phyloP scores from a whole-genome alignment of 1,140 invertebrate genomes.

The Panagrolaimus sp. region DNA sequence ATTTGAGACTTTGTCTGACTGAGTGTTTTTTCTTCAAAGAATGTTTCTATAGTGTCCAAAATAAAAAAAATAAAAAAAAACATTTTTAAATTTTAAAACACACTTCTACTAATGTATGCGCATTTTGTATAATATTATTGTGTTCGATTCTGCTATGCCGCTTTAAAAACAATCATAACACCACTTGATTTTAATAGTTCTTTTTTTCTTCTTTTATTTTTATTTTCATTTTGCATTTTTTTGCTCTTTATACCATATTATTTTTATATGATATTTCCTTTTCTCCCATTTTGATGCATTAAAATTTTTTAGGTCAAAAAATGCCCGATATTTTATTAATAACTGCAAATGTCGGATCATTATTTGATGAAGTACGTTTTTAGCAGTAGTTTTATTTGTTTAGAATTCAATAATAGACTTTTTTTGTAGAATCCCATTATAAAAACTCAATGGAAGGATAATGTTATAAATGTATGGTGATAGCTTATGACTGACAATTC shows the following conservation, averaged over 20 bases:
- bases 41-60: slow-evolving; percentile 5
- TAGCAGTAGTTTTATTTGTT: not conserved
- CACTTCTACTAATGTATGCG: slow-evolving; percentile 11
- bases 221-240: not conserved
- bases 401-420: not conserved
- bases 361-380: slow-evolving; percentile 32
- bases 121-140: not conserved
- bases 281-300: not conserved
- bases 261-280: not conserved
- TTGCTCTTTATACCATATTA: not conserved
- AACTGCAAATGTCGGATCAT: slow-evolving; percentile 40
- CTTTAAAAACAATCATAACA: slow-evolving; percentile 9
- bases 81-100: slow-evolving; percentile 3
- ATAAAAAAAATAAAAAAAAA: not conserved
- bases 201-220: not conserved
- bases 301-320: not conserved
- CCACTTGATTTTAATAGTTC: not conserved
- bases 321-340: slow-evolving; percentile 28
- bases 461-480: not conserved
- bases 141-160: not conserved
- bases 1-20: too few species aligned
- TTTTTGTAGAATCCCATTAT: slow-evolving; percentile 14
- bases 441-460: not conserved
- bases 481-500: not conserved
- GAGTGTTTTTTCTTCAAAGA: not conserved